Evolutionary conservation across 2,888 invertebrate genomes (phyloP).

Genomic region (Frankliniella intonsa): DNA sequence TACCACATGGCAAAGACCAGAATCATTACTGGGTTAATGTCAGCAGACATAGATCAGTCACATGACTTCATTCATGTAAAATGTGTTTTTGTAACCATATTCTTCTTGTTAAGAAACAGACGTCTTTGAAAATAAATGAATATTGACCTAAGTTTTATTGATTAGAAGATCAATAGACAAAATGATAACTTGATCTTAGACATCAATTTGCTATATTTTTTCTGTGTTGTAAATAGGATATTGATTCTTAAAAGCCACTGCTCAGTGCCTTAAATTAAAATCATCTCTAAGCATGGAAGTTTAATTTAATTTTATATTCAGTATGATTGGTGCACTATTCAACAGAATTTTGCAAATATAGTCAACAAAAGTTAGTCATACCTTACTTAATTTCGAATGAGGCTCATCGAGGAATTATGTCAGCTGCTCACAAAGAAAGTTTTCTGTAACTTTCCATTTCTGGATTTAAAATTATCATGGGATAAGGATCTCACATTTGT

Average conservation of each 20-base stretch:
- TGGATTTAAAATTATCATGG: background rate
- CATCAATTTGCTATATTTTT: slow-evolving; percentile 24
- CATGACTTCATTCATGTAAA: background rate
- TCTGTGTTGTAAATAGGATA: slow-evolving; percentile 21
- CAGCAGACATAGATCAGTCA: background rate
- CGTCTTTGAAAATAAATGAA: background rate
- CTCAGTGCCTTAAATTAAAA: slow-evolving; percentile 27
- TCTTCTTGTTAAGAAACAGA: background rate
- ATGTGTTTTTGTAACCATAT: background rate
- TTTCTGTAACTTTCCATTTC: background rate
- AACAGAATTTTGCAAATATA: slow-evolving; percentile 19
- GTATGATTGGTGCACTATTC: slow-evolving; percentile 19
- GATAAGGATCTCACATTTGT: background rate
- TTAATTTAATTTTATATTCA: slow-evolving; percentile 20
- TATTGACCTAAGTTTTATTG: background rate
- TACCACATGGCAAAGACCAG: background rate
- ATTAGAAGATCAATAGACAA: background rate
- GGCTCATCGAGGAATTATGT: background rate
- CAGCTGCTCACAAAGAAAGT: background rate
- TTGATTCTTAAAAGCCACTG: slow-evolving; percentile 16
- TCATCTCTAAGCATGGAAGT: slow-evolving; percentile 9
- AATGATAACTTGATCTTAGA: background rate
- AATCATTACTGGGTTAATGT: background rate
- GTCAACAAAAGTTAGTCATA: slow-evolving; percentile 25
- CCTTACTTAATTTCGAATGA: background rate